Evolutionary conservation across 2,113 vertebrate genomes (phyloP).

Genomic region (Percina caprodes): DNA sequence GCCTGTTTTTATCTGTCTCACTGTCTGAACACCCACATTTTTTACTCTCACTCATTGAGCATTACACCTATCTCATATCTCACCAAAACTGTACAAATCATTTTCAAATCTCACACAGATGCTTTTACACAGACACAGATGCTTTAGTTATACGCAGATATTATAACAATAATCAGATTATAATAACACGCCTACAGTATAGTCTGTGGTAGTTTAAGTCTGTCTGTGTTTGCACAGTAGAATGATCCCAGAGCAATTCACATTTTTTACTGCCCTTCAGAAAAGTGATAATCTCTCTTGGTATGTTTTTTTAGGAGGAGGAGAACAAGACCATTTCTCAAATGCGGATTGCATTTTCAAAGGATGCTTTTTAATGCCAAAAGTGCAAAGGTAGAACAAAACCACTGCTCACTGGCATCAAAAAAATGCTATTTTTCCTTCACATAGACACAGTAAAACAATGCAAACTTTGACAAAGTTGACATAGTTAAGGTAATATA

Average conservation of each 20-base stretch:
- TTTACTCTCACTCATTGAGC: neutral
- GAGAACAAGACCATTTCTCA: neutral
- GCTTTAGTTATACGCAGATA: neutral
- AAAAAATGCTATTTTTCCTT: neutral
- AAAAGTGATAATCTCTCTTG: constrained; percentile 11
- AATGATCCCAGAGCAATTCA: constrained; percentile 32
- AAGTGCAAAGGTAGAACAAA: neutral
- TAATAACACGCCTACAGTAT: neutral
- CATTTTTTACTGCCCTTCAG: constrained; percentile 13
- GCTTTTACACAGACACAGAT: neutral
- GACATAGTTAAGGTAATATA: neutral
- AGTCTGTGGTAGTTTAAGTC: neutral
- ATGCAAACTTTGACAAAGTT: constrained; percentile 1
- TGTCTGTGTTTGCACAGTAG: constrained; percentile 38
- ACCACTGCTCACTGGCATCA: neutral
- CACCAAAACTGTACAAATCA: neutral
- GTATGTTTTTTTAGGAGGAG: neutral
- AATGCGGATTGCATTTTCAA: neutral
- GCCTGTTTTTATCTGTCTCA: neutral
- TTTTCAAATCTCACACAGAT: neutral
- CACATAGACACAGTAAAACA: neutral
- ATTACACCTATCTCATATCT: neutral
- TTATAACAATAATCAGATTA: no score
- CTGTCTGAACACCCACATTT: neutral
- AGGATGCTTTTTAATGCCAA: neutral